Evolutionary conservation across 2,888 invertebrate genomes (phyloP).

Genomic region (Strigamia crassipes): DNA sequence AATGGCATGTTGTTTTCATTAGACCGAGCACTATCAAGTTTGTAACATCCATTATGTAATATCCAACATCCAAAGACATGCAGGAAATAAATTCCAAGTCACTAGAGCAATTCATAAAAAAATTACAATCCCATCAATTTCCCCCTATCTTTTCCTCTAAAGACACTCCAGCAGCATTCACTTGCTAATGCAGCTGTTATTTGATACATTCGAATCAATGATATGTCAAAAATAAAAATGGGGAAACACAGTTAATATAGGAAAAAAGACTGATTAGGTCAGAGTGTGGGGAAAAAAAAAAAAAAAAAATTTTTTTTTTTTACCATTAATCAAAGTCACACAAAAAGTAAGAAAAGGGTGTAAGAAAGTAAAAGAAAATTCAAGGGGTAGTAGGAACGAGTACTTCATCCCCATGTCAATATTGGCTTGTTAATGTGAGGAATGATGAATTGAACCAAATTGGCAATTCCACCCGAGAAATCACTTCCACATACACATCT

Average conservation of each 20-base stretch:
- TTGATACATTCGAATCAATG: conserved; percentile 18
- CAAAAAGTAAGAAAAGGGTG: conserved; percentile 7
- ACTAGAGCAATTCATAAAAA: not conserved
- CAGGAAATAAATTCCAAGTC: not conserved
- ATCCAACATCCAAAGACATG: not conserved
- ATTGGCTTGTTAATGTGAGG: conserved; percentile 28
- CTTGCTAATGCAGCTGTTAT: conserved; percentile 19
- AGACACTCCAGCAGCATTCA: not conserved
- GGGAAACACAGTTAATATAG: not conserved
- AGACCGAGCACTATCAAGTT: not conserved
- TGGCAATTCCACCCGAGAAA: conserved; percentile 24
- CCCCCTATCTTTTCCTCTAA: not conserved
- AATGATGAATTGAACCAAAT: conserved; percentile 32
- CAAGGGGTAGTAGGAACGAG: conserved; percentile 18
- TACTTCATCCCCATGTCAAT: conserved; percentile 26
- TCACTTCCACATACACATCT: conserved; percentile 13
- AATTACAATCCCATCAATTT: not conserved
- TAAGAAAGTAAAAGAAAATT: conserved; percentile 7
- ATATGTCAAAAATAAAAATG: not conserved
- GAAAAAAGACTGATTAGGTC: conserved; percentile 13
- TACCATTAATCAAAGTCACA: conserved; percentile 27
- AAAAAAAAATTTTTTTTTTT: not conserved
- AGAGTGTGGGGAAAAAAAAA: not conserved
- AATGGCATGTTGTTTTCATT: no score
- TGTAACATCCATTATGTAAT: not conserved